Base-by-base conservation (phyloP, 1,140 invertebrate species). In the Drosophila pandora region DNA sequence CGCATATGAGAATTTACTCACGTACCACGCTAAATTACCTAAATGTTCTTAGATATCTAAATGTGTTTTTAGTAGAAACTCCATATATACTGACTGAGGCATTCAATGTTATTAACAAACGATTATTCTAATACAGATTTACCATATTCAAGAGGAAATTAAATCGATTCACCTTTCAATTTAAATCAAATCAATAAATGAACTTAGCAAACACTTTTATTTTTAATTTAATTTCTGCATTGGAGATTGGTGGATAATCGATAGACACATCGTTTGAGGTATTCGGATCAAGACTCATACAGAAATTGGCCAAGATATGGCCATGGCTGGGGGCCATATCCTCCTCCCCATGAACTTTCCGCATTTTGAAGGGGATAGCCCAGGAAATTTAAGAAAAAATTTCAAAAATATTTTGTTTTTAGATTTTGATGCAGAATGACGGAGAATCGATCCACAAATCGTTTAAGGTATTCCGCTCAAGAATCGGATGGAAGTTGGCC, bases 1-100 rank as follows among this genome's bases (percentile, higher is more conserved):
- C 45, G 45, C 48, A 57, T 39, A 53, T 48, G 45, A 67, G 72
- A 47, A 61, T 57, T 73, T 56, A 62, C 39, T 58, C 54, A 21
- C 41, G 45, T 48, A 71, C 43, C 57, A 57, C 62, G 39, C 37
- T 59, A 55, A 50, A 56, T 58, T 55, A 55, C 41, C 76, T 55
- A 53, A 59, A 57, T 30, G 32, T 48, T 69, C 63, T 69, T 67
- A 43, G 41, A 76, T 53, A 69, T 83, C 64, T 62, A 43, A 58
- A 79, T 68, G 70, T 79, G 55, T 78, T 77, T 73, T 74, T 74
- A 49, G 48, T 80, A 80, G 77, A 75, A 64, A 54, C 53, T 53
- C 60, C 53, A 56, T 60, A 69, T 59, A 82, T 87, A 87, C 82
- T 87, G 82, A 87, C 82, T 87, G 82, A 87, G 83, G 82, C 82